Conservation (phyloP, 2,888 invertebrate species). For the Timandra comae region DNA sequence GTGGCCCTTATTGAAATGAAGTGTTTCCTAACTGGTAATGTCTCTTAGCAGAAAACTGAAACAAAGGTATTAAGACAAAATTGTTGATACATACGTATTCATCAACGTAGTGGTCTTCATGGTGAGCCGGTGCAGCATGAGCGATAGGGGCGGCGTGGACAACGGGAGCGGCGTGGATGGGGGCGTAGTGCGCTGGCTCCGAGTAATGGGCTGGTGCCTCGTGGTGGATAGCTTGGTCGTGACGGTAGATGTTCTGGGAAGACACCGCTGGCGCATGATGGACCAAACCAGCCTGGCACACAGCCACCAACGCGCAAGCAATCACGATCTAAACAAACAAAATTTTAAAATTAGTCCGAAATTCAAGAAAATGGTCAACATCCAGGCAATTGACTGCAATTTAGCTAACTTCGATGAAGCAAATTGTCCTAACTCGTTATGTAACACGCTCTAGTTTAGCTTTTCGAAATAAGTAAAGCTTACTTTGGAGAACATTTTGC, state of each 20-base stretch:
- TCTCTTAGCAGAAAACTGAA: too few species aligned
- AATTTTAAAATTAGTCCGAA: not conserved
- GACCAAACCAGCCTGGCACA: slow-evolving; percentile 55
- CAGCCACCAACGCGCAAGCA: slow-evolving; percentile 52
- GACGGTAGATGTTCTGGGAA: slow-evolving; percentile 66
- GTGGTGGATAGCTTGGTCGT: slow-evolving; percentile 53
- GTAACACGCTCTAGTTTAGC: slow-evolving; percentile 28
- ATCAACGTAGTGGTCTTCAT: slow-evolving; percentile 62
- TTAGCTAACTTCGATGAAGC: slow-evolving; percentile 23
- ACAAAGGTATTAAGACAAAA: too few species aligned
- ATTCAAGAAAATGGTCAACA: slow-evolving; percentile 11
- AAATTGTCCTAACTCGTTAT: slow-evolving; percentile 35
- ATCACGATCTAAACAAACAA: slow-evolving; percentile 43
- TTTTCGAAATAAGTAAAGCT: slow-evolving; percentile 40
- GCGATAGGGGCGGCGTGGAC: slow-evolving; percentile 20
- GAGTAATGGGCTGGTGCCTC: slow-evolving; percentile 53
- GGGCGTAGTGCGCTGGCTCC: slow-evolving; percentile 16
- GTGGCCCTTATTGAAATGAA: too few species aligned
- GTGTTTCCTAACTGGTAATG: too few species aligned
- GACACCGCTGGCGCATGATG: slow-evolving; percentile 68
- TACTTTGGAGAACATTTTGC: slow-evolving; percentile 74
- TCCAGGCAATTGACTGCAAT: slow-evolving; percentile 26
- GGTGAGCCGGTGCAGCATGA: slow-evolving; percentile 28
- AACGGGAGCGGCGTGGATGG: slow-evolving; percentile 24
- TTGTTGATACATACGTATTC: slow-evolving; percentile 54